phyloP scores from a whole-genome alignment of 2,113 vertebrate species.

The Leptobrachium leishanense region DNA sequence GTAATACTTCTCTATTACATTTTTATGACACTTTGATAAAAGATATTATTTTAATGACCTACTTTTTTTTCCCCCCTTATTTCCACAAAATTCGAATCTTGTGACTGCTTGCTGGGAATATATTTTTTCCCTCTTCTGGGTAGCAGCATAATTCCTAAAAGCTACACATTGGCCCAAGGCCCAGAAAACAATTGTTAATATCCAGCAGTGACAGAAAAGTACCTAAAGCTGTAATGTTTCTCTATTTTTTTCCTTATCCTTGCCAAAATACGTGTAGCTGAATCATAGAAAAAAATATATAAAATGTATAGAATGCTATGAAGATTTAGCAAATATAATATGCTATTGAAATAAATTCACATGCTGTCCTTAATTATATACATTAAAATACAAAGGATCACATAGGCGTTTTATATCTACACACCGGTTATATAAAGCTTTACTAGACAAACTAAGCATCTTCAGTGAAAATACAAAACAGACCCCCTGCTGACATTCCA shows the following conservation, averaged over 20 bases:
- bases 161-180: slow-evolving; percentile 42
- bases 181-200: slow-evolving; percentile 48
- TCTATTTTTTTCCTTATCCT: slow-evolving; percentile 36
- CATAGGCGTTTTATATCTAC: no score
- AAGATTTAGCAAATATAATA: slow-evolving; percentile 9
- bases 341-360: slow-evolving; percentile 25
- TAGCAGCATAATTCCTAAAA: slow-evolving; percentile 40
- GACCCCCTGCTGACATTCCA: no score
- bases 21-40: slow-evolving; percentile 18
- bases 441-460: no score
- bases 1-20: background rate
- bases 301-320: slow-evolving; percentile 12
- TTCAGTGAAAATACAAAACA: no score
- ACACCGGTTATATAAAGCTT: no score
- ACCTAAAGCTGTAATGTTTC: slow-evolving; percentile 36
- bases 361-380: background rate
- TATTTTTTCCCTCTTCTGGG: slow-evolving; percentile 29
- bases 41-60: slow-evolving; percentile 23
- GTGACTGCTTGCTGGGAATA: slow-evolving; percentile 38
- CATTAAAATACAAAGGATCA: no score
- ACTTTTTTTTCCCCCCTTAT: slow-evolving; percentile 22
- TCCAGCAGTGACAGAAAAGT: slow-evolving; percentile 43
- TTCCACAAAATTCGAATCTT: slow-evolving; percentile 31
- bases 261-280: slow-evolving; percentile 36
- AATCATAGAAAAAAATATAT: slow-evolving; percentile 38